These are phyloP conservation scores for Dione juno DNA, from an alignment of 2,888 invertebrate genomes.

Conservation along the genomic window DNA sequence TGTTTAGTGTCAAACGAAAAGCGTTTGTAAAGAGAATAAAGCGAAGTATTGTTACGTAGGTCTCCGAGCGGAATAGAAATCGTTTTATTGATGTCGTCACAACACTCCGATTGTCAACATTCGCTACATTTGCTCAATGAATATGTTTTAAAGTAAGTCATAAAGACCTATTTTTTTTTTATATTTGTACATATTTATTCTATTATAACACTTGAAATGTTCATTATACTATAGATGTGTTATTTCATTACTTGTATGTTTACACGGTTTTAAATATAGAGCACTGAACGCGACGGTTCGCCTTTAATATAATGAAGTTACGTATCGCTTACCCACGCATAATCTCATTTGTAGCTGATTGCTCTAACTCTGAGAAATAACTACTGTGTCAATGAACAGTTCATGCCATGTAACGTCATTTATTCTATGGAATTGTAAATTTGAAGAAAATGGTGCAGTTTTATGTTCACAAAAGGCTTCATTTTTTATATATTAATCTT, in stretches of 20 bases:
- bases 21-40: conserved; percentile 24
- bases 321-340: conserved; percentile 47
- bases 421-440: conserved; percentile 16
- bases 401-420: conserved; percentile 6
- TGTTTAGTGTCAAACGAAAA: conserved; percentile 14
- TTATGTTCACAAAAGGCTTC: not conserved
- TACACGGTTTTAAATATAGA: conserved; percentile 32
- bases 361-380: conserved; percentile 41
- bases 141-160: conserved; percentile 8
- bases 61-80: conserved; percentile 55
- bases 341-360: conserved; percentile 52
- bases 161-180: not conserved
- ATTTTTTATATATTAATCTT: not conserved
- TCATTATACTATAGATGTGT: not conserved
- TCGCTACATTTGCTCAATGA: conserved; percentile 58
- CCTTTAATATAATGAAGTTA: conserved; percentile 39
- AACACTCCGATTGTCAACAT: conserved; percentile 62
- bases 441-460: not conserved
- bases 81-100: conserved; percentile 63
- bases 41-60: conserved; percentile 44
- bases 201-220: not conserved
- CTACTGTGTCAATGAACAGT: conserved; percentile 30
- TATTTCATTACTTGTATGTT: conserved; percentile 14
- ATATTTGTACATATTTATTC: not conserved
- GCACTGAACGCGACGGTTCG: conserved; percentile 25